Evolutionary conservation across 2,888 invertebrate species (phyloP).

Genomic region (Amphipoea oculea): DNA sequence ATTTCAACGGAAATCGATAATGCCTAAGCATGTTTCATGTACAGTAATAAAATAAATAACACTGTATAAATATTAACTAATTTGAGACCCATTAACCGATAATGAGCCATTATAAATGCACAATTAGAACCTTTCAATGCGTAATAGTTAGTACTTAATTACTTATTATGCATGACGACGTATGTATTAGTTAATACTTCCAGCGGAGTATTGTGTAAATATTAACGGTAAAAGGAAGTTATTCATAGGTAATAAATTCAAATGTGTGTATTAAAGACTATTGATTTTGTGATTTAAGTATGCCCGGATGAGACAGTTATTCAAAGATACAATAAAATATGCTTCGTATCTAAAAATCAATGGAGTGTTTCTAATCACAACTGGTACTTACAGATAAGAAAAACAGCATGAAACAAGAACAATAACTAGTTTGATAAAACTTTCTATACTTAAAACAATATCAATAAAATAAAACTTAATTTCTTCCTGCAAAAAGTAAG

Average conservation of each 20-base stretch:
- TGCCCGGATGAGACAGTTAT: conserved; percentile 17
- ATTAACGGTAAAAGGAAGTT: conserved; percentile 56
- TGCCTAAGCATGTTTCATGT: not conserved
- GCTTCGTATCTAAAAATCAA: conserved; percentile 13
- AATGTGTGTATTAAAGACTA: conserved; percentile 27
- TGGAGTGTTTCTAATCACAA: conserved; percentile 3
- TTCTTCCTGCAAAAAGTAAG: no score
- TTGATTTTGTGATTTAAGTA: conserved; percentile 25
- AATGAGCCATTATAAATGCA: conserved; percentile 58
- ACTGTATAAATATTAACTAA: conserved; percentile 46
- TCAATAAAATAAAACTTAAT: no score
- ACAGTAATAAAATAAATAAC: conserved; percentile 49
- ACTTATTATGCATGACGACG: conserved; percentile 57
- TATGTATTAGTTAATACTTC: conserved; percentile 40
- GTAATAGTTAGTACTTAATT: conserved; percentile 30
- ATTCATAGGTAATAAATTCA: conserved; percentile 38
- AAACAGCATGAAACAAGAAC: not conserved
- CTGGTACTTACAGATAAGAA: conserved; percentile 1
- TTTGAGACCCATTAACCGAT: conserved; percentile 38
- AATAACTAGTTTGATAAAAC: conserved; percentile 1
- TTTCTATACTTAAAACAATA: not conserved
- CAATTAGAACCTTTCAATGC: conserved; percentile 56
- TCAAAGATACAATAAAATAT: conserved; percentile 14
- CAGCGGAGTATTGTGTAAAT: conserved; percentile 47
- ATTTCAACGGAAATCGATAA: conserved; percentile 16